Evolutionary conservation across 2,113 vertebrate species (phyloP).

Genomic region (Ptilonorhynchus violaceus): DNA sequence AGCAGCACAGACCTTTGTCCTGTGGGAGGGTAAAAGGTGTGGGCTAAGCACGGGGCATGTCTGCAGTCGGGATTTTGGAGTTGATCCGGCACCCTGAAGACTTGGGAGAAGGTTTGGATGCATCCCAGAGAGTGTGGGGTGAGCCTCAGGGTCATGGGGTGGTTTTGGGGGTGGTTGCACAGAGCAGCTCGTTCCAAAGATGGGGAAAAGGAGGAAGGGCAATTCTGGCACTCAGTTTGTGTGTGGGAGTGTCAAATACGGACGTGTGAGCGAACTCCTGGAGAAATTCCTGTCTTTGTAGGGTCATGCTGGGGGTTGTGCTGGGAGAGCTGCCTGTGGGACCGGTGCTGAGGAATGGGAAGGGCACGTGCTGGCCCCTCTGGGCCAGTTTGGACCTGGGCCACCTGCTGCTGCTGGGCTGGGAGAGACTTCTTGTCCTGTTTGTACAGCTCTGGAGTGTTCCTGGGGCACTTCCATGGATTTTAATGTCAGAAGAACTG

Average conservation of each 20-base stretch:
- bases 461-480: not conserved
- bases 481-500: not conserved
- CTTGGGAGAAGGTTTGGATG: not conserved
- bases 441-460: rapidly evolving
- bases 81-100: not conserved
- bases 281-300: not conserved
- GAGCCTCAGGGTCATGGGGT: rapidly evolving
- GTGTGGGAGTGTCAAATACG: not conserved
- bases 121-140: not conserved
- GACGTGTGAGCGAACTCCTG: rapidly evolving
- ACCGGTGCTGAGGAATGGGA: not conserved
- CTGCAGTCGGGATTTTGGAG: not conserved
- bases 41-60: not conserved
- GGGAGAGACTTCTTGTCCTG: not conserved
- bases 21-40: not conserved
- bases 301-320: not conserved
- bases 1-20: not conserved
- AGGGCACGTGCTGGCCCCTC: not conserved
- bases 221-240: not conserved
- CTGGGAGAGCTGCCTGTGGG: not conserved
- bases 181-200: not conserved
- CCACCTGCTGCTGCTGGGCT: not conserved
- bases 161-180: not conserved
- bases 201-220: not conserved
- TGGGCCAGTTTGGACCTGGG: not conserved